Percentiles rank a stretch among this genome's conserved stretches.
Evolutionary conservation across 1,140 invertebrate species (phyloP).

Genomic region (Drosophila novamexicana): DNA sequence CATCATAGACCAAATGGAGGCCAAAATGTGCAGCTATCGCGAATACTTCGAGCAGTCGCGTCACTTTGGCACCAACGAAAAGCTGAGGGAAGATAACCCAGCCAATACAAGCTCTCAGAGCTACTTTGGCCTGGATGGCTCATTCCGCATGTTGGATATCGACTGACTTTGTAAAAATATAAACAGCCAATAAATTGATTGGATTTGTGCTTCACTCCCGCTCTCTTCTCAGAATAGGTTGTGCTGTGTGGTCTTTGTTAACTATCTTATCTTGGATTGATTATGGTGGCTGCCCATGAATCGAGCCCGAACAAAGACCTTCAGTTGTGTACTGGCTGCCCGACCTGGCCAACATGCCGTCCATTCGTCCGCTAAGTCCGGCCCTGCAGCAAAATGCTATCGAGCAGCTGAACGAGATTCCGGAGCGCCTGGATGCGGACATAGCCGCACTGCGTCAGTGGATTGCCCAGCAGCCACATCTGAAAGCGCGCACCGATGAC

Average conservation of each 20-base stretch:
- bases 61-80: constrained; percentile 86
- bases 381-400: constrained; percentile 85
- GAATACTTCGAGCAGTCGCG: constrained; percentile 85
- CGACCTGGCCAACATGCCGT: constrained; percentile 56
- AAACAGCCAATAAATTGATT: constrained; percentile 52
- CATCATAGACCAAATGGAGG: constrained; percentile 85
- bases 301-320: constrained; percentile 5
- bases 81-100: constrained; percentile 83
- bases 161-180: constrained; percentile 52
- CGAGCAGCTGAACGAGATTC: constrained; percentile 86
- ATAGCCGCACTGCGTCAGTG: constrained; percentile 86
- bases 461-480: constrained; percentile 87
- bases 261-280: constrained; percentile 41
- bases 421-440: constrained; percentile 85
- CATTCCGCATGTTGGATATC: constrained; percentile 85
- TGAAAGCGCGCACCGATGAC: constrained; percentile 85
- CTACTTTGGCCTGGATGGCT: constrained; percentile 86
- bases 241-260: constrained; percentile 1
- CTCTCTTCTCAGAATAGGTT: constrained; percentile 2
- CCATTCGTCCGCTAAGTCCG: constrained; percentile 84
- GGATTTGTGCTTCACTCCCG: constrained; percentile 17
- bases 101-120: constrained; percentile 84
- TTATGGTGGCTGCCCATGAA: constrained; percentile 20
- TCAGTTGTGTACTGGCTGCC: constrained; percentile 38
- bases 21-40: constrained; percentile 84